phyloP scores from a whole-genome alignment of 2,888 invertebrate species.

The Harpalus rubripes region DNA sequence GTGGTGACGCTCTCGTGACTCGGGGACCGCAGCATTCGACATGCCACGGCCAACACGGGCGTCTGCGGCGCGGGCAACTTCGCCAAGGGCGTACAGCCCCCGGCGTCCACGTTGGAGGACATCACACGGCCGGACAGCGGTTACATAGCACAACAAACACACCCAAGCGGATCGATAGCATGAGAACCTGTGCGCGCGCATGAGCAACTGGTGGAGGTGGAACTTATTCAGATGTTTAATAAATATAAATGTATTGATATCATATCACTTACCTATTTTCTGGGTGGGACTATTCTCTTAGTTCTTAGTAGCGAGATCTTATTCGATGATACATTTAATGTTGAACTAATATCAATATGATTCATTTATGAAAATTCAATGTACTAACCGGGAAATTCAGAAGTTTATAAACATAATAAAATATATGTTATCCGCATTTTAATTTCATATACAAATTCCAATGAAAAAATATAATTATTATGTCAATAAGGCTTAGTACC shows the following conservation, averaged over 20 bases:
- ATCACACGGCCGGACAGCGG: conserved; percentile 8
- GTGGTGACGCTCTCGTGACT: conserved; percentile 92
- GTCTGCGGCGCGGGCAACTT: conserved; percentile 74
- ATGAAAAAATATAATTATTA: too few species aligned
- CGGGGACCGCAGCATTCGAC: conserved; percentile 86
- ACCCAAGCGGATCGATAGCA: conserved; percentile 19
- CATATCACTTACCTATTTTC: too few species aligned
- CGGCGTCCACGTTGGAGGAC: conserved; percentile 55
- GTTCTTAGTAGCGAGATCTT: too few species aligned
- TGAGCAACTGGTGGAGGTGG: neutral
- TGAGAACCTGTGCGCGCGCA: neutral
- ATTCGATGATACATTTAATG: too few species aligned
- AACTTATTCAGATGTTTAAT: neutral
- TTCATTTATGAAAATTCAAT: too few species aligned
- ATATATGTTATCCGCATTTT: too few species aligned
- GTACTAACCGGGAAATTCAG: too few species aligned
- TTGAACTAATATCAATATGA: too few species aligned
- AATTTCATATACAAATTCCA: too few species aligned
- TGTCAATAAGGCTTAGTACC: too few species aligned
- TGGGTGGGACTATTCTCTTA: too few species aligned
- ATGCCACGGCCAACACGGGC: conserved; percentile 79
- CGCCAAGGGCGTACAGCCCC: conserved; percentile 17
- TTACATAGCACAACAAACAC: conserved; percentile 32
- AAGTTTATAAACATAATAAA: too few species aligned
- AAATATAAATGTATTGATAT: neutral